Conservation (phyloP, 2,888 invertebrate genomes). For the Eucriotettix oculatus region DNA sequence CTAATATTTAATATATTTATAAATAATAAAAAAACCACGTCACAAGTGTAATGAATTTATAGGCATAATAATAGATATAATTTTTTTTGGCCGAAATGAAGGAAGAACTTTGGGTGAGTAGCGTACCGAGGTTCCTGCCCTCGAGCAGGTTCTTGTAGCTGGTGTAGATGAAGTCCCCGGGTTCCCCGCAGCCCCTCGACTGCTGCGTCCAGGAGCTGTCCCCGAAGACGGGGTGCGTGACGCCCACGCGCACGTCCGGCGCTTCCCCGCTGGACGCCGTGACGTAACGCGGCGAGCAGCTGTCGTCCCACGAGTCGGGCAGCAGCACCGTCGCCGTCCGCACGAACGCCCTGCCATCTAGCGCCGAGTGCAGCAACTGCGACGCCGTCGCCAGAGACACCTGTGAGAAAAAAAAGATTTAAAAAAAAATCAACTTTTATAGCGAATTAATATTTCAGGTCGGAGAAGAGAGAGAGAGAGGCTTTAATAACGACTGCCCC, state of each 20-base stretch:
- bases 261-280: conserved; percentile 31
- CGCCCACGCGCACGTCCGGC: conserved; percentile 34
- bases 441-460: no score
- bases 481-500: no score
- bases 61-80: no score
- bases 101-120: no score
- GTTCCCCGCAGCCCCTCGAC: conserved; percentile 38
- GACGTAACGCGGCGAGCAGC: conserved; percentile 25
- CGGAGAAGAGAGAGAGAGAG: no score
- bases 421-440: no score
- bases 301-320: conserved; percentile 39
- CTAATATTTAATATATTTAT: no score
- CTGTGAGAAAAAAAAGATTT: conserved; percentile 22
- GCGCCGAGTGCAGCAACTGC: conserved; percentile 35
- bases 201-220: conserved; percentile 42
- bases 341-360: conserved; percentile 37
- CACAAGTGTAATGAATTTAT: no score
- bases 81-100: no score
- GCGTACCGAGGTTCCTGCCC: conserved; percentile 22
- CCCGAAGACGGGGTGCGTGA: conserved; percentile 33
- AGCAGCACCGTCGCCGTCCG: conserved; percentile 39
- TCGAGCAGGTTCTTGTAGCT: conserved; percentile 25
- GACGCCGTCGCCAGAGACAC: conserved; percentile 36
- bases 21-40: no score
- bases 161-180: conserved; percentile 39